Evolutionary conservation across 2,888 invertebrate species (phyloP), one percentile per base, ranked within the genome.

Genomic region (Tipula unca): DNA sequence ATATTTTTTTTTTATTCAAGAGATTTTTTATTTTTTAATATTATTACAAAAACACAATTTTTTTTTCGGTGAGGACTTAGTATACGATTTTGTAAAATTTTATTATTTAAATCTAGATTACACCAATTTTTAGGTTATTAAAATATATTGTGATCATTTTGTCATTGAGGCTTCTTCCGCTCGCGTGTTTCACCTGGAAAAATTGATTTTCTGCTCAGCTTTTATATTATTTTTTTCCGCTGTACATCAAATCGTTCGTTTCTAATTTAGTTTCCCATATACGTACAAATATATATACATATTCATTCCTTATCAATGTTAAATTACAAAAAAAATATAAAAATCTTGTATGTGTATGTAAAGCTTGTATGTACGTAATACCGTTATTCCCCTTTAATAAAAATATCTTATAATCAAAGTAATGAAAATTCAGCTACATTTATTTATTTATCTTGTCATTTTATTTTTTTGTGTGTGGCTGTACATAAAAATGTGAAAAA

Each of bases 371-470:
- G 25, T 69, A 69, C 69, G 25, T 6, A 69, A 25, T 25, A 25
- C 10, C 25, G 69, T 13, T 69, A 69, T 69, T 69, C 69, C 69
- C 69, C 69, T 69, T 69, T 69, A 25, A 69, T 54, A 54, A 54
- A 54, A 54, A 20, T 69, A 69, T 69, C 69, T 69, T 69, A 69
- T 69, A 69, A 69, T 69, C 69, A 69, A 69, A 69, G 69, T 69
- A 69, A 69, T 69, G 69, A 69, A 69, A 69, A 69, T 69, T 69
- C 69, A 69, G 69, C 69, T 69, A 69, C 69, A 69, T 54, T 54
- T 54, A 54, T 54, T 54, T 54, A 54, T 54, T 54, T 54, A 54
- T 54, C 48, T 54, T 54, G 48, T 54, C 48, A 54, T 54, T 54
- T 54, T 54, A 54, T 54, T 54, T 54, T 54, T 69, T 69, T 69